Percentiles rank a stretch among this genome's conserved stretches.
Evolutionary conservation across 2,113 vertebrate genomes (phyloP).

Genomic region (Platysternon megacephalum): DNA sequence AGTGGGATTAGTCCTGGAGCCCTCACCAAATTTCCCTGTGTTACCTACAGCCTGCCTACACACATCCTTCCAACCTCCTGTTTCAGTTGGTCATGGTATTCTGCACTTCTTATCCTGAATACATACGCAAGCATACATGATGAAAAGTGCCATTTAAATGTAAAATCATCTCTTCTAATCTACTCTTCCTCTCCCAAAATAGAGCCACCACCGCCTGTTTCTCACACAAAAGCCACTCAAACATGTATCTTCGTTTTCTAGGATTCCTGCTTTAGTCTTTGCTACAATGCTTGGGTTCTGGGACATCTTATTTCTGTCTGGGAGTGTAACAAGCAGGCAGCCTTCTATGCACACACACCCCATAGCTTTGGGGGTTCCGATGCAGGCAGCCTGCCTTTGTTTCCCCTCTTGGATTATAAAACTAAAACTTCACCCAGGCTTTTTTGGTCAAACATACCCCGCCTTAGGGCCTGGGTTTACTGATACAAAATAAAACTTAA

Average conservation of each 20-base stretch:
- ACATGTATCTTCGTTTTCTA: not conserved
- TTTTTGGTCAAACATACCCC: not conserved
- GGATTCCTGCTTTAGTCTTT: not conserved
- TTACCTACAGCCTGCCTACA: not conserved
- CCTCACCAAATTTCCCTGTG: fast-evolving
- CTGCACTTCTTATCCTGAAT: not conserved
- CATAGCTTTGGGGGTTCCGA: not conserved
- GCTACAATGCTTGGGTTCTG: not conserved
- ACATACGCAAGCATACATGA: not conserved
- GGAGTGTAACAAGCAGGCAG: not conserved
- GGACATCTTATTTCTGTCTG: constrained; percentile 41
- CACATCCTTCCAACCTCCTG: not conserved
- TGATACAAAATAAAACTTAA: not conserved
- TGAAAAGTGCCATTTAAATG: not conserved
- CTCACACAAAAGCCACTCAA: not conserved
- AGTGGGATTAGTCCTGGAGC: not conserved
- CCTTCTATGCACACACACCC: not conserved
- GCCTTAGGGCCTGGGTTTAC: not conserved
- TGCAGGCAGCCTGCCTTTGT: not conserved
- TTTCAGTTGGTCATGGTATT: not conserved
- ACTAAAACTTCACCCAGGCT: not conserved
- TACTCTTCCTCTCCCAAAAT: not conserved
- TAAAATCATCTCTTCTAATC: not conserved
- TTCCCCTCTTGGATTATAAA: not conserved
- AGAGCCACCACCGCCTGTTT: not conserved